phyloP scores from a whole-genome alignment of 2,113 vertebrate species.

The Speoplatyrhinus poulsoni region DNA sequence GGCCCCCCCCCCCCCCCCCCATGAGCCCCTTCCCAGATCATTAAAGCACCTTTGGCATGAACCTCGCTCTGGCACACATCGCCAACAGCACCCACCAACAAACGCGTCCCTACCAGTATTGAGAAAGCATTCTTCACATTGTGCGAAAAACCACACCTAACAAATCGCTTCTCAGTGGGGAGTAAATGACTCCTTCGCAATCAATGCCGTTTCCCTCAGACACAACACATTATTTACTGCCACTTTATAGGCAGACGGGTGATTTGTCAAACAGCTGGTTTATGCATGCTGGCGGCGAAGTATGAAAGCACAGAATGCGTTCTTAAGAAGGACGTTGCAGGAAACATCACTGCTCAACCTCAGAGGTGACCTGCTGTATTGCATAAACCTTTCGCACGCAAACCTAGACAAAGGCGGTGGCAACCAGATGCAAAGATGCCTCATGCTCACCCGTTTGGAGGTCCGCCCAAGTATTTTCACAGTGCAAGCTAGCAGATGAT shows the following conservation, averaged over 20 bases:
- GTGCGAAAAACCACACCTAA: slow-evolving; percentile 37
- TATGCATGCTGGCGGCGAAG: slow-evolving; percentile 22
- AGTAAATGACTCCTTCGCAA: slow-evolving; percentile 60
- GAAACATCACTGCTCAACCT: slow-evolving; percentile 1
- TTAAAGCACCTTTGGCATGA: slow-evolving; percentile 49
- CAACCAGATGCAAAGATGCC: slow-evolving; percentile 4
- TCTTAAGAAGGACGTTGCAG: too few species aligned
- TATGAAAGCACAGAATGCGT: background rate
- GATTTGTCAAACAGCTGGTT: slow-evolving; percentile 53
- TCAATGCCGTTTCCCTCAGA: slow-evolving; percentile 59
- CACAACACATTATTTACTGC: slow-evolving; percentile 57
- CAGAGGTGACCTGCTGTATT: background rate
- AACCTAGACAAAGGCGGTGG: slow-evolving; percentile 11
- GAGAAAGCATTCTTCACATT: slow-evolving; percentile 52
- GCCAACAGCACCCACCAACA: slow-evolving; percentile 23
- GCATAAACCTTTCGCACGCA: slow-evolving; percentile 25
- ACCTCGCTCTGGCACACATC: slow-evolving; percentile 26
- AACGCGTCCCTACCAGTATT: slow-evolving; percentile 30
- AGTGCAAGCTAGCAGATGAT: slow-evolving; percentile 2
- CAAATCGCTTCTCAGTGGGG: slow-evolving; percentile 59
- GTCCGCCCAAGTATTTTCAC: slow-evolving; percentile 3
- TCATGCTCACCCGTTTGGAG: background rate
- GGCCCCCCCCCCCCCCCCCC: too few species aligned
- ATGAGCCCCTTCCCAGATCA: slow-evolving; percentile 42
- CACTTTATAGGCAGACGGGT: slow-evolving; percentile 36